Conservation (phyloP, 2,113 vertebrate species). For the Grallaria varia region DNA sequence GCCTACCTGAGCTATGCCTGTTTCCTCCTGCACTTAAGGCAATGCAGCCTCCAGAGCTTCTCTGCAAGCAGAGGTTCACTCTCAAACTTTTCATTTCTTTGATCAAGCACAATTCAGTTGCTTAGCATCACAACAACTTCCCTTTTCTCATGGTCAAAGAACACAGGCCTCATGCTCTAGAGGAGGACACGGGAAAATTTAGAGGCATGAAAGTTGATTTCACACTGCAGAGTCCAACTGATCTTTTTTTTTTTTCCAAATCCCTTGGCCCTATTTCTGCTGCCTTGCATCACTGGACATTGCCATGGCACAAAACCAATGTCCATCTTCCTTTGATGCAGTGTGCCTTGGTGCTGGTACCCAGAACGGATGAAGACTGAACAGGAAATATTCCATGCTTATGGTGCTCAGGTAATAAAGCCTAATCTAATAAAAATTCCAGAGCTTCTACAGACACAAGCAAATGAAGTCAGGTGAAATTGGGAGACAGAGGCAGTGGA, state of each 20-base stretch:
- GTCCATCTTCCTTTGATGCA: neutral
- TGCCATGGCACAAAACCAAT: neutral
- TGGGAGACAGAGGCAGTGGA: neutral
- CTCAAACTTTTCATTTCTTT: neutral
- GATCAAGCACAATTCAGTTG: neutral
- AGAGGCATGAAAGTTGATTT: neutral
- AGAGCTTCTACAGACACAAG: neutral
- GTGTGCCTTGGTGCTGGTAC: neutral
- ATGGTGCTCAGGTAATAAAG: neutral
- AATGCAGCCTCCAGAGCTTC: neutral
- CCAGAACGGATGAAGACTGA: neutral
- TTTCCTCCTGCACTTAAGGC: neutral
- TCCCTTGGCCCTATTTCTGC: neutral
- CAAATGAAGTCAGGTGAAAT: neutral
- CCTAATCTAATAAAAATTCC: neutral
- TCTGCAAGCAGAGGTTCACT: neutral
- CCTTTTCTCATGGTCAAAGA: neutral
- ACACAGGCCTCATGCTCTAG: neutral
- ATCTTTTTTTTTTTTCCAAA: neutral
- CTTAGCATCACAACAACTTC: neutral
- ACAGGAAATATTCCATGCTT: neutral
- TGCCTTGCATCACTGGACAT: neutral
- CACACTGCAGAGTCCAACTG: neutral
- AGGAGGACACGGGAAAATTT: neutral
- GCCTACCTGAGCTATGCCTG: neutral